These are phyloP conservation scores for Apocrypta bakeri DNA, from an alignment of 1,140 invertebrate genomes.

Conservation along the genomic window DNA sequence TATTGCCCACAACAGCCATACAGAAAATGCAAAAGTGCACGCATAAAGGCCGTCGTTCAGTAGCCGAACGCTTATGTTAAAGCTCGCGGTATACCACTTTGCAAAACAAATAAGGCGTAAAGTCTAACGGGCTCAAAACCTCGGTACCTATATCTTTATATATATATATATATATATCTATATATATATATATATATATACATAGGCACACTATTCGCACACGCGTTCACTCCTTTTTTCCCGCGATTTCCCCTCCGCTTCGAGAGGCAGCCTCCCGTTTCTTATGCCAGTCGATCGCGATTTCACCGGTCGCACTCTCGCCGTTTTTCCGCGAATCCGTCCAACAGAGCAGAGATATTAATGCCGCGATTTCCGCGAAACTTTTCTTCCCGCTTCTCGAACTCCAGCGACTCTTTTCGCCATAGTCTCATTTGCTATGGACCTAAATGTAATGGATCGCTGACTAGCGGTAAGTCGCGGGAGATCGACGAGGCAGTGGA, in stretches of 20 bases:
- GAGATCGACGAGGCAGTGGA: no score
- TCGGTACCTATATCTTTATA: no score
- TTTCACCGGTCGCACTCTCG: conserved; percentile 45
- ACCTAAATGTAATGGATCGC: no score
- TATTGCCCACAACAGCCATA: background rate
- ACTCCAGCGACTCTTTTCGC: background rate
- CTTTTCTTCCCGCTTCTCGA: conserved; percentile 23
- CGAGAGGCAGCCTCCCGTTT: conserved; percentile 9
- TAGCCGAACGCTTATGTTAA: conserved; percentile 30
- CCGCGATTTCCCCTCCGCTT: conserved; percentile 34
- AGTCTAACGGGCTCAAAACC: conserved; percentile 45
- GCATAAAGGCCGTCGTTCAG: background rate
- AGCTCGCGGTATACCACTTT: conserved; percentile 38
- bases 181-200: background rate
- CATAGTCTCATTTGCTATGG: no score
- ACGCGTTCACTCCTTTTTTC: conserved; percentile 15
- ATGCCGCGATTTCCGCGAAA: conserved; percentile 59
- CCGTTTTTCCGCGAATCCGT: conserved; percentile 59
- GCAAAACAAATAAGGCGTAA: conserved; percentile 50
- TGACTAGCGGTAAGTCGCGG: conserved; percentile 6
- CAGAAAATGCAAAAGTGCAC: conserved; percentile 44
- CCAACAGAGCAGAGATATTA: conserved; percentile 55
- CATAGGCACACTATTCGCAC: background rate
- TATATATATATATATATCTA: no score
- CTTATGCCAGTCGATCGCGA: conserved; percentile 44